phyloP scores from a whole-genome alignment of 2,113 vertebrate genomes.

The Bambusicola thoracicus region DNA sequence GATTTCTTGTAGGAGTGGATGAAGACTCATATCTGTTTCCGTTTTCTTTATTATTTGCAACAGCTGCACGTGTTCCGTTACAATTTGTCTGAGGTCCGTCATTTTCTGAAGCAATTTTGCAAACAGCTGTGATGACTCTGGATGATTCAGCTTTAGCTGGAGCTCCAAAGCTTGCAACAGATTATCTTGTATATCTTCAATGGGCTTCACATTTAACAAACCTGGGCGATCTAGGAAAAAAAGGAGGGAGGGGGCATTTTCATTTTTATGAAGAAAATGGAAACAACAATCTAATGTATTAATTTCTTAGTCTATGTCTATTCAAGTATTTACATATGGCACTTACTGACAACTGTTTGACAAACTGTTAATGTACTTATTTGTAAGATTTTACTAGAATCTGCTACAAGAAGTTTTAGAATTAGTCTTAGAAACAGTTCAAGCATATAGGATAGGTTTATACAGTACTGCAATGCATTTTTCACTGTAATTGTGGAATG shows the following conservation, averaged over 20 bases:
- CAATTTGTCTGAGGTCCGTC: constrained; percentile 98
- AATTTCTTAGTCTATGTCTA: background rate
- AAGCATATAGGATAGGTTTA: background rate
- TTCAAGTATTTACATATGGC: background rate
- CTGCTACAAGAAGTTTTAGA: background rate
- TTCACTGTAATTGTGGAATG: background rate
- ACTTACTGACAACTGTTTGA: background rate
- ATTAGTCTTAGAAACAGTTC: background rate
- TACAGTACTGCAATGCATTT: background rate
- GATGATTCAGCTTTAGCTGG: constrained; percentile 95
- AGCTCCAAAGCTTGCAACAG: constrained; percentile 94
- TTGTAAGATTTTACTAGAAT: background rate
- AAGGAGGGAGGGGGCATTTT: background rate
- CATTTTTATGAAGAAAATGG: background rate
- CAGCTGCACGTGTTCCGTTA: constrained; percentile 94
- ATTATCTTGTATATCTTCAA: constrained; percentile 96
- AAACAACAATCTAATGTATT: fast-evolving
- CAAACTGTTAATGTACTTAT: background rate
- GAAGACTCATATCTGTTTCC: constrained; percentile 93
- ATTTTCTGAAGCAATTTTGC: constrained; percentile 99
- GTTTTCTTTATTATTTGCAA: constrained; percentile 95
- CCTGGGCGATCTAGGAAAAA: constrained; percentile 90
- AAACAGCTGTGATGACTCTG: constrained; percentile 94
- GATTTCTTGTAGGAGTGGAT: constrained; percentile 97
- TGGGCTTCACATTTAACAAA: constrained; percentile 95